phyloP scores from a whole-genome alignment of 2,888 invertebrate genomes.

The Tetranychus piercei region DNA sequence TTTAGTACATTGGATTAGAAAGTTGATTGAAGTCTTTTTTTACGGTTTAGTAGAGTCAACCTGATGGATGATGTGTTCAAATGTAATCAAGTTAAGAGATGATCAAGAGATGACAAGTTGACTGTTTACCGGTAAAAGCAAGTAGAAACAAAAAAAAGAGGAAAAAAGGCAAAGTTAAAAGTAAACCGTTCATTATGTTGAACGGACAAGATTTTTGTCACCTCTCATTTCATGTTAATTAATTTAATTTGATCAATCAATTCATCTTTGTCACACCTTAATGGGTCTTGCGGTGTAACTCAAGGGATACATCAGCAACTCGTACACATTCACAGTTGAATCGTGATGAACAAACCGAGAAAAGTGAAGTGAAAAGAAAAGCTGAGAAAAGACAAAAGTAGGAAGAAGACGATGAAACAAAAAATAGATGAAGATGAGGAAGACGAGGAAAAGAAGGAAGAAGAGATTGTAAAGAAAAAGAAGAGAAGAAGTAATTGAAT shows the following conservation, averaged over 20 bases:
- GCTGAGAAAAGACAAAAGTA: not conserved
- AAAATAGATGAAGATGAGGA: not conserved
- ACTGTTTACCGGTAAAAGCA: too few relatives aligned
- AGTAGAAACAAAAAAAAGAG: not conserved
- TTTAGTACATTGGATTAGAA: too few relatives aligned
- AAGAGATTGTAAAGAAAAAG: not conserved
- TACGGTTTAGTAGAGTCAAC: too few relatives aligned
- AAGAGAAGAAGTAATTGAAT: too few relatives aligned
- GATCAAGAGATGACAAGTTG: too few relatives aligned
- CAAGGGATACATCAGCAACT: too few relatives aligned
- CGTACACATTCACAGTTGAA: not conserved
- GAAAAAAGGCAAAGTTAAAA: not conserved
- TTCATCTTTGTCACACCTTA: not conserved
- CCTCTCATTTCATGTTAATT: not conserved
- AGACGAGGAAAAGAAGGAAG: not conserved
- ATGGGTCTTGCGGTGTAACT: not conserved
- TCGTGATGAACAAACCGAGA: not conserved
- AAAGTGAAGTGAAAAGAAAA: not conserved
- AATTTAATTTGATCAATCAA: not conserved
- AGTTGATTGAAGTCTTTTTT: too few relatives aligned
- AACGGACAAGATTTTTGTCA: not conserved
- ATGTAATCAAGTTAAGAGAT: too few relatives aligned
- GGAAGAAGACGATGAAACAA: not conserved
- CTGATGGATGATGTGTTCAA: too few relatives aligned
- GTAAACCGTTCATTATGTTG: not conserved